A percentile compares a stretch with the other conserved stretches of the same genome.
Evolutionary conservation across 2,888 invertebrate genomes (phyloP).

Genomic region (Hirtodrosophila cameraria): DNA sequence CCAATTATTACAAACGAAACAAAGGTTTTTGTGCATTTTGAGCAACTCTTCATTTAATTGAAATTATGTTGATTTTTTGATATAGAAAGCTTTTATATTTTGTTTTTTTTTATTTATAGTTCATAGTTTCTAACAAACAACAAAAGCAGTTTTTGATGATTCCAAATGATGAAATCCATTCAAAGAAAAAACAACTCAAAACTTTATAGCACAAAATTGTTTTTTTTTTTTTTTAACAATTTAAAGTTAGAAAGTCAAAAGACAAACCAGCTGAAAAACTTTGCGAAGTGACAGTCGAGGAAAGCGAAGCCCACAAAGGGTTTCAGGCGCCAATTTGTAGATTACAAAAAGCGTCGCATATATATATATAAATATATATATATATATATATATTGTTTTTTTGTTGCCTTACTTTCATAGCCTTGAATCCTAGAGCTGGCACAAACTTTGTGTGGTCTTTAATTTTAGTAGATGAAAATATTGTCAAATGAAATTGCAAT

Average conservation of each 20-base stretch:
- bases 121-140: constrained; percentile 10
- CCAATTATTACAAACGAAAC: too few relatives aligned
- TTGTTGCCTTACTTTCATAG: constrained; percentile 22
- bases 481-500: constrained; percentile 19
- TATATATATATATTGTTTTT: constrained; percentile 30
- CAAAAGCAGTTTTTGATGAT: constrained; percentile 1
- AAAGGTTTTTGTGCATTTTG: constrained; percentile 5
- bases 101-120: not conserved
- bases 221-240: constrained; percentile 37
- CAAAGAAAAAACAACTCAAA: constrained; percentile 7
- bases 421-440: constrained; percentile 5
- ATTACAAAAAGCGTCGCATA: constrained; percentile 35
- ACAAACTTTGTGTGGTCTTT: constrained; percentile 17
- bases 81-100: too few relatives aligned
- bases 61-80: constrained; percentile 3
- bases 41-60: constrained; percentile 6
- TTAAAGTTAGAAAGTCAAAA: constrained; percentile 54
- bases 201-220: constrained; percentile 27
- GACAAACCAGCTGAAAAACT: constrained; percentile 43
- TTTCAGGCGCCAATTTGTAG: constrained; percentile 65
- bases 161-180: constrained; percentile 29
- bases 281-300: constrained; percentile 38
- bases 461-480: constrained; percentile 31
- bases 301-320: constrained; percentile 21
- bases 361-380: too few relatives aligned